A percentile compares a stretch with the other conserved stretches of the same genome.
Evolutionary conservation across 2,113 vertebrate species (phyloP).

Genomic region (Narcine bancroftii): DNA sequence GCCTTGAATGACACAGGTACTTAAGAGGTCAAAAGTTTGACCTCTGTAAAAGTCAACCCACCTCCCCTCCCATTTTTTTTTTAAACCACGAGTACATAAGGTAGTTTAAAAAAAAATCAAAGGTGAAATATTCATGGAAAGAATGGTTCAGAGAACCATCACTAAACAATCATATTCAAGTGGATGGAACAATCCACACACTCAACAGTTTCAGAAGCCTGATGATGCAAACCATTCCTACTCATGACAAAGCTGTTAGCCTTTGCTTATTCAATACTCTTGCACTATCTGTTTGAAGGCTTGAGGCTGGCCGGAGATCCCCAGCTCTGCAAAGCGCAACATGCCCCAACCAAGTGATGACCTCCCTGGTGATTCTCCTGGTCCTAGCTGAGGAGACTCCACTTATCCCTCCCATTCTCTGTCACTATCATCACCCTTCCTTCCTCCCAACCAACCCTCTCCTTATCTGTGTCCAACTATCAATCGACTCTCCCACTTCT

Average conservation of each 20-base stretch:
- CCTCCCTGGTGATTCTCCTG: neutral
- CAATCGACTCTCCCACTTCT: too few relatives aligned
- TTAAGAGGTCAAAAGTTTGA: too few relatives aligned
- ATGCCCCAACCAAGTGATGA: neutral
- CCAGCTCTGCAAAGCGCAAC: neutral
- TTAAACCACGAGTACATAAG: too few relatives aligned
- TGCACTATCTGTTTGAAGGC: neutral
- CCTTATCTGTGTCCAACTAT: too few relatives aligned
- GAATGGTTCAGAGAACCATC: neutral
- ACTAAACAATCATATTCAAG: neutral
- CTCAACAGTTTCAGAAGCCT: neutral
- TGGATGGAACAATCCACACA: too few relatives aligned
- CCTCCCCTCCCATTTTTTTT: too few relatives aligned
- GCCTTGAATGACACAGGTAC: too few relatives aligned
- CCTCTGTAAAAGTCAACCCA: too few relatives aligned
- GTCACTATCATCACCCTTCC: too few relatives aligned
- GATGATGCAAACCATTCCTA: neutral
- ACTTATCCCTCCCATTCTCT: too few relatives aligned
- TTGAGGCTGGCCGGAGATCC: neutral
- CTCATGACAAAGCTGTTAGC: neutral
- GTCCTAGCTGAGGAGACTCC: neutral
- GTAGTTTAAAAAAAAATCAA: neutral
- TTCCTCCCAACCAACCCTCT: too few relatives aligned
- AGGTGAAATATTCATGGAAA: neutral
- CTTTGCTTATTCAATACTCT: neutral